phyloP scores from a whole-genome alignment of 2,888 invertebrate genomes.

The Microplitis manilae region DNA sequence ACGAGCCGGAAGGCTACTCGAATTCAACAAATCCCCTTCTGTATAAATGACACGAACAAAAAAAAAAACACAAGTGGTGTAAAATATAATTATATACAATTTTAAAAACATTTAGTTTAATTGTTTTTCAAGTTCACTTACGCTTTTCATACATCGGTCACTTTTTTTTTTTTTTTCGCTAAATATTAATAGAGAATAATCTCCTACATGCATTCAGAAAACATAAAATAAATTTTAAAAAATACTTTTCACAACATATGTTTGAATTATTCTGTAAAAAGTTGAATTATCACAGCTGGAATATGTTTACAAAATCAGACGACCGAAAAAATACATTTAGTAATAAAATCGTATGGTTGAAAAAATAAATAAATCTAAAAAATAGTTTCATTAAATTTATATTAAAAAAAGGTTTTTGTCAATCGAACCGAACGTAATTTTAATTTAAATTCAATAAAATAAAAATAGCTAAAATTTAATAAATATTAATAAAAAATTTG shows the following conservation, averaged over 20 bases:
- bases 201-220: no score
- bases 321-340: not conserved
- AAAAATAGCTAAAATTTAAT: not conserved
- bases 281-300: not conserved
- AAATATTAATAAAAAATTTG: not conserved
- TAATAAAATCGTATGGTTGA: not conserved
- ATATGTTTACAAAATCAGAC: not conserved
- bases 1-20: conserved; percentile 39
- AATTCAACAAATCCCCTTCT: conserved; percentile 39
- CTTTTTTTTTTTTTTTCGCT: no score
- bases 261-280: not conserved
- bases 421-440: not conserved
- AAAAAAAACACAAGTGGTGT: conserved; percentile 6
- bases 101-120: not conserved
- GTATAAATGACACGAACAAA: conserved; percentile 20
- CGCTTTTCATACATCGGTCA: not conserved
- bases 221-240: no score
- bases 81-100: not conserved
- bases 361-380: not conserved
- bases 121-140: not conserved
- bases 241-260: no score
- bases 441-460: not conserved
- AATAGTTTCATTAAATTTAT: not conserved
- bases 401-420: not conserved
- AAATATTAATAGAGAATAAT: no score